These are phyloP conservation scores for Paratilapia polleni DNA, from an alignment of 2,113 vertebrate genomes.

Conservation along the genomic window DNA sequence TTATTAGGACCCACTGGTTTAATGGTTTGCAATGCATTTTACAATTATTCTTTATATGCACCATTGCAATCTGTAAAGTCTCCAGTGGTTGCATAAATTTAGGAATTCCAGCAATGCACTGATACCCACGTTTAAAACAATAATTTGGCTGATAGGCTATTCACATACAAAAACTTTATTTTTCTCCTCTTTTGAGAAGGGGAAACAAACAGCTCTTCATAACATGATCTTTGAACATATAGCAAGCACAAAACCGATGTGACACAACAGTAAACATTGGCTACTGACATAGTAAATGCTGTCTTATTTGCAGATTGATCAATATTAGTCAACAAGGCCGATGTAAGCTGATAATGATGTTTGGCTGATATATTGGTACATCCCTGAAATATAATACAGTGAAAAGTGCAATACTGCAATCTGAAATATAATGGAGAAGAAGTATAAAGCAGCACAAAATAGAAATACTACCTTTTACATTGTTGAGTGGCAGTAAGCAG, in stretches of 20 bases:
- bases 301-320: background rate
- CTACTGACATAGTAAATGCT: background rate
- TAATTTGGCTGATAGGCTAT: background rate
- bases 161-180: background rate
- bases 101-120: background rate
- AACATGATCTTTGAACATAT: too few relatives aligned
- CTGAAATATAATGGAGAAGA: background rate
- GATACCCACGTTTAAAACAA: background rate
- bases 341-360: too few relatives aligned
- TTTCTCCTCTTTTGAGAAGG: background rate
- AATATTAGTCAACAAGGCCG: background rate
- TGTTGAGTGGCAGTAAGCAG: background rate
- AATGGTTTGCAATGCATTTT: slow-evolving; percentile 6
- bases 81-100: background rate
- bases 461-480: background rate
- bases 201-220: too few relatives aligned
- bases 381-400: background rate
- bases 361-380: too few relatives aligned
- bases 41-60: background rate
- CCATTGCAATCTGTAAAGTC: background rate
- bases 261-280: background rate
- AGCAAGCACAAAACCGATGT: background rate
- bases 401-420: background rate
- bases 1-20: background rate
- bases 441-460: background rate